Base-by-base conservation (phyloP, 2,888 invertebrate species). In the Endomychus coccineus region DNA sequence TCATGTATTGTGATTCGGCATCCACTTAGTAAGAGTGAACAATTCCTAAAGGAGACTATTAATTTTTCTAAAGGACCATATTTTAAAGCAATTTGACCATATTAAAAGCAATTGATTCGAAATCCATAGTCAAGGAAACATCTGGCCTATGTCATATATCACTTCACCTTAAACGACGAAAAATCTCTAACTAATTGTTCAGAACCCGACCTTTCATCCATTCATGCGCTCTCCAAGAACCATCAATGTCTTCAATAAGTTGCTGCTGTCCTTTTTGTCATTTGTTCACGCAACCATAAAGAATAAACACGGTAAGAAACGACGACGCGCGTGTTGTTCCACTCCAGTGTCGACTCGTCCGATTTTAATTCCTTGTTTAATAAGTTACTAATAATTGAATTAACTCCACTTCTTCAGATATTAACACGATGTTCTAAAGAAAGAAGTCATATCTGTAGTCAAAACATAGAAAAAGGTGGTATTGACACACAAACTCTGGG, bases 1-100 rank as follows among this genome's bases (percentile, higher is more conserved):
- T n/a, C n/a, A n/a, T n/a, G n/a, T n/a, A n/a, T n/a, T n/a, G n/a
- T n/a, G n/a, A n/a, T n/a, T n/a, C n/a, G n/a, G n/a, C n/a, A n/a
- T n/a, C 27, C 27, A 10, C 27, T 25, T 12, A 10, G 11, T 25
- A 6, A 15, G 14, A 25, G 6, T 14, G 16, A 14, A 6, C 16
- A 11, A 6, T 10, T 15, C 16, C 6, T 34, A 51, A 50, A 49
- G 42, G 46, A 46, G 45, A 49, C 55, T 55, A 58, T 56, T 54
- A 55, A 52, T 54, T 50, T 49, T 42, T 51, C 45, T 52, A 55
- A 53, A 51, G 54, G 43, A 55, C 57, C 56, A 53, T 53, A 63
- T 64, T 61, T 61, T 62, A 62, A 62, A 60, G 55, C 62, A 64
- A 64, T 64, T 63, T 64, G 62, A 61, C 61, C 60, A 59, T 59